Evolutionary conservation across 2,113 vertebrate species (phyloP).

Genomic region (Leiothrix lutea): DNA sequence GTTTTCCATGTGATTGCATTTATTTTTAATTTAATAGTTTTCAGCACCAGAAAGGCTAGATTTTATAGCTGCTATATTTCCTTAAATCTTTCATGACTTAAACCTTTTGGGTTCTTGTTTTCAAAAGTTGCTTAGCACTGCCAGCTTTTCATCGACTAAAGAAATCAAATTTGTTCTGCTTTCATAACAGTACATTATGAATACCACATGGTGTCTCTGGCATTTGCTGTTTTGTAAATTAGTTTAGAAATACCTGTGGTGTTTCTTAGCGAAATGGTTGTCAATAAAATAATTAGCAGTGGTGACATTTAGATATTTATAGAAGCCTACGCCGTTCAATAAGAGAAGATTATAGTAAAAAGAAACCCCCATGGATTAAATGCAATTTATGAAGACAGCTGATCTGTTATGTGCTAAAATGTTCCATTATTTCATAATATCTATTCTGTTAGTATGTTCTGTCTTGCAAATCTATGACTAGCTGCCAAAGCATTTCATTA

Average conservation of each 20-base stretch:
- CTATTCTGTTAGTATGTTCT: not conserved
- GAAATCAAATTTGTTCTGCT: not conserved
- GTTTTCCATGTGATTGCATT: not conserved
- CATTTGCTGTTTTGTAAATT: not conserved
- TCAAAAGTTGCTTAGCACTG: not conserved
- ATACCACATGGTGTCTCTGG: not conserved
- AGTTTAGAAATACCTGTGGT: not conserved
- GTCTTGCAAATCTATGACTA: constrained; percentile 7
- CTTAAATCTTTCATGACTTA: not conserved
- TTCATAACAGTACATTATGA: not conserved
- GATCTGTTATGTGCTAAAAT: not conserved
- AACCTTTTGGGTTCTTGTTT: not conserved
- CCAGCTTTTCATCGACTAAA: not conserved
- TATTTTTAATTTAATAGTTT: not conserved
- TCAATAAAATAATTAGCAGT: not conserved
- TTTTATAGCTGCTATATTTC: not conserved
- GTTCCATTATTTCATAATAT: not conserved
- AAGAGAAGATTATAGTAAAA: not conserved
- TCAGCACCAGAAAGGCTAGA: not conserved
- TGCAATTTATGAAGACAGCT: not conserved
- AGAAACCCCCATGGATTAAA: not conserved
- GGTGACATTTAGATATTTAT: not conserved
- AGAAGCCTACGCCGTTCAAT: not conserved
- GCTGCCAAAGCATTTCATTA: constrained; percentile 38
- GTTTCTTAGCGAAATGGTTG: not conserved